These are phyloP conservation scores for Odontocerum albicorne DNA, from an alignment of 2,888 invertebrate genomes.

Conservation along the genomic window DNA sequence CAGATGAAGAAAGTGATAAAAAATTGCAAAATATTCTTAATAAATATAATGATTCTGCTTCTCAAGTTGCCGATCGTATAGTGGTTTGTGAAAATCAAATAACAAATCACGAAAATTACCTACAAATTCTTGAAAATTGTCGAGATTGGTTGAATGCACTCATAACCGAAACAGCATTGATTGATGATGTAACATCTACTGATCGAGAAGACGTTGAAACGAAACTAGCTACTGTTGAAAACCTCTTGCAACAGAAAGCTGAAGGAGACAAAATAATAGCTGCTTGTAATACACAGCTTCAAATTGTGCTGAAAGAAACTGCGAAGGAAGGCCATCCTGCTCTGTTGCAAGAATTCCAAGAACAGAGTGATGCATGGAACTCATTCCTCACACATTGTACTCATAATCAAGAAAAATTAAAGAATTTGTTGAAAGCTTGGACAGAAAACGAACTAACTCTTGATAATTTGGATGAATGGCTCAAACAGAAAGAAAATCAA, in stretches of 20 bases:
- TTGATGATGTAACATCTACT: constrained; percentile 76
- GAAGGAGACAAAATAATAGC: constrained; percentile 73
- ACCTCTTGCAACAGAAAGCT: constrained; percentile 69
- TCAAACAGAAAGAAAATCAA: constrained; percentile 80
- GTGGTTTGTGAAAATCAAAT: constrained; percentile 70
- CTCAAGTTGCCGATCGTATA: constrained; percentile 69
- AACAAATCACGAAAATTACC: constrained; percentile 78
- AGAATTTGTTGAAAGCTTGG: constrained; percentile 78
- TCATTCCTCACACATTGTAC: constrained; percentile 72
- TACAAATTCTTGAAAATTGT: constrained; percentile 79
- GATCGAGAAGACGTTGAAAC: constrained; percentile 79
- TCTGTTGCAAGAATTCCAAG: constrained; percentile 72
- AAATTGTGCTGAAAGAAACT: constrained; percentile 75
- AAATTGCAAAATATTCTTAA: constrained; percentile 73
- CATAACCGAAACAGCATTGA: constrained; percentile 74
- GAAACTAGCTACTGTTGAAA: constrained; percentile 73
- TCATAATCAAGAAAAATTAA: constrained; percentile 71
- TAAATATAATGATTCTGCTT: constrained; percentile 68
- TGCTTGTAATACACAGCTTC: constrained; percentile 70
- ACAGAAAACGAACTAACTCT: constrained; percentile 77
- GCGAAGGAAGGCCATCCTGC: constrained; percentile 75
- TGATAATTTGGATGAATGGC: constrained; percentile 80
- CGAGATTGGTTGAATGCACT: constrained; percentile 81
- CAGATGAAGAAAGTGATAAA: constrained; percentile 77
- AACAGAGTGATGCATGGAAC: constrained; percentile 73